Evolutionary conservation across 2,888 invertebrate species (phyloP), one percentile per base, ranked within the genome.

Genomic region (Hymenopus coronatus): DNA sequence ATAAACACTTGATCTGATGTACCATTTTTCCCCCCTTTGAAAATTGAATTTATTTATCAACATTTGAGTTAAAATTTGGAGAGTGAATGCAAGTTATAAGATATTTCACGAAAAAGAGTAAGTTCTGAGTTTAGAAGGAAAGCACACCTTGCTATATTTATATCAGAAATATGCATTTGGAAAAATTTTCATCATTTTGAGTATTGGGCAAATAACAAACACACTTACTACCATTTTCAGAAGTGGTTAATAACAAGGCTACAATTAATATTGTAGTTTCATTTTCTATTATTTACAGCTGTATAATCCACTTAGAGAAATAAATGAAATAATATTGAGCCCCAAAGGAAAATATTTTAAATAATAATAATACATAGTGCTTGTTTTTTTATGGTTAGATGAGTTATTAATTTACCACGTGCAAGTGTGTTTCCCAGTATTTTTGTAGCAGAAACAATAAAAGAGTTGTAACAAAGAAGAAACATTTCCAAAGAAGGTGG

Each of bases 151-250:
- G 54, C 54, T 70, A 70, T 70, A 70, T 20, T 70, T 70, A 70
- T 70, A 8, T 70, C 54, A 70, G 54, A 70, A 70, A 70, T 70
- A 25, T 70, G 54, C 25, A 70, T 70, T 25, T 70, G 54, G 54
- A 20, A 70, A 40, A 70, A 70, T 70, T 70, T 70, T 70, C 54
- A 70, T 70, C 20, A 70, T 20, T 20, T 54, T 15, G 2, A 70
- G 20, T 70, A 70, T 70, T 70, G 3, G 54, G 25, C 54, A 70
- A 70, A 20, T 70, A 70, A 85, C 30, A 81, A 82, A 87, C 87
- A 87, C 82, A 87, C 82, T 82, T 87, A 87, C 54, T 70, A 87
- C 87, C 87, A 82, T 82, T 33, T 87, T 87, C 82, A 30, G 33
- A 82, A 82, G n/a, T 70, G 82, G 20, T 87, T 70, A 70, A 70